Evolutionary conservation across 2,888 invertebrate species (phyloP).

Genomic region (Lithodes maja): DNA sequence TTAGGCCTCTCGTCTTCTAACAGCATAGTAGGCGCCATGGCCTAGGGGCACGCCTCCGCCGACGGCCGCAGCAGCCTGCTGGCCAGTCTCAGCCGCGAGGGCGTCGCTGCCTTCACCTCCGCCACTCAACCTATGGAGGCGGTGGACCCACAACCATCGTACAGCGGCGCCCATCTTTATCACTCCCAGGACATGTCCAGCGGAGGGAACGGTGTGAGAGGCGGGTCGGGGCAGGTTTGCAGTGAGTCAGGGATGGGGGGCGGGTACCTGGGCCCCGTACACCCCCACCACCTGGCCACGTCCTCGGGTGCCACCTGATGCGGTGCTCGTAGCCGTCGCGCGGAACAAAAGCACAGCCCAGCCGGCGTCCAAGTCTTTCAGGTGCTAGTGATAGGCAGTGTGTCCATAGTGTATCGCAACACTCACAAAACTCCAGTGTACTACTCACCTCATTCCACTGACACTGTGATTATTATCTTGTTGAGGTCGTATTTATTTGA

Average conservation of each 20-base stretch:
- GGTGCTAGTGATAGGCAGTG: conserved; percentile 68
- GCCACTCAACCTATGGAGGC: conserved; percentile 60
- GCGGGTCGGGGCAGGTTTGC: conserved; percentile 48
- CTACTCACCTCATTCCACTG: conserved; percentile 65
- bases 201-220: conserved; percentile 33
- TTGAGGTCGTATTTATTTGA: conserved; percentile 65
- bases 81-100: conserved; percentile 66
- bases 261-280: conserved; percentile 54
- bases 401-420: conserved; percentile 55
- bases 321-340: conserved; percentile 63
- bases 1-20: conserved; percentile 69
- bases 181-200: conserved; percentile 37
- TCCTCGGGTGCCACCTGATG: conserved; percentile 65
- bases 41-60: conserved; percentile 71
- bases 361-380: conserved; percentile 68
- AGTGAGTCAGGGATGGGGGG: conserved; percentile 46
- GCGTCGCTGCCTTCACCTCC: conserved; percentile 62
- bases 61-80: conserved; percentile 66
- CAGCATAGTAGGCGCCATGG: conserved; percentile 71
- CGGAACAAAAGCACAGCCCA: conserved; percentile 63
- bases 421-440: conserved; percentile 58
- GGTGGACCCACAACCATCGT: conserved; percentile 59
- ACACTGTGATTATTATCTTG: conserved; percentile 62
- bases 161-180: conserved; percentile 63
- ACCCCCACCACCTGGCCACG: conserved; percentile 50